Percentiles rank a stretch among this genome's conserved stretches.
Evolutionary conservation across 2,888 invertebrate genomes (phyloP).

Genomic region (Scaptomyza cyrtandrae): DNA sequence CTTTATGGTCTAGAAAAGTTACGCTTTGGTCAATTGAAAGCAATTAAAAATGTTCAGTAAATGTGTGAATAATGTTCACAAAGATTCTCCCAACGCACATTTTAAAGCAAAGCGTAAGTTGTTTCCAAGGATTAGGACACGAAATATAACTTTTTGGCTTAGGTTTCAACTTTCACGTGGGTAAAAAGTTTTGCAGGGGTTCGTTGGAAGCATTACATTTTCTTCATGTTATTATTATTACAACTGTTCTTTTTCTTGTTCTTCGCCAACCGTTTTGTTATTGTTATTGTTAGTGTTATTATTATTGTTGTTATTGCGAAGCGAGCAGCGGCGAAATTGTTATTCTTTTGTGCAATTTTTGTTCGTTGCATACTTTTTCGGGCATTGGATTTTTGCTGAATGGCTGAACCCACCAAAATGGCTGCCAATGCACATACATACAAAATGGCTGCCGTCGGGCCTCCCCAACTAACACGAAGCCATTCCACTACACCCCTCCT

Average conservation of each 20-base stretch:
- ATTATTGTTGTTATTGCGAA: constrained; percentile 5
- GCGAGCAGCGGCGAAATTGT: constrained; percentile 15
- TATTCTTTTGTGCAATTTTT: constrained; percentile 16
- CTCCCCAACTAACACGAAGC: constrained; percentile 31
- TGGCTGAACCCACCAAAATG: constrained; percentile 38
- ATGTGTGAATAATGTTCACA: background rate
- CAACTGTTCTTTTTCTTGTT: background rate
- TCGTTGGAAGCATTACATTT: background rate
- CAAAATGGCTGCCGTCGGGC: constrained; percentile 47
- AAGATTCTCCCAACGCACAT: constrained; percentile 4
- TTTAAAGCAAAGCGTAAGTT: background rate
- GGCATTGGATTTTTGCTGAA: background rate
- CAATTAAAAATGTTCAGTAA: constrained; percentile 55
- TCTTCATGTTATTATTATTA: constrained; percentile 20
- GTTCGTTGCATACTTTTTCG: constrained; percentile 42
- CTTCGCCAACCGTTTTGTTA: constrained; percentile 1
- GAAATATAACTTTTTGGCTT: background rate
- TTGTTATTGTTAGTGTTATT: constrained; percentile 29
- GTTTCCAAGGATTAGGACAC: constrained; percentile 1
- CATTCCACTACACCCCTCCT: constrained; percentile 8
- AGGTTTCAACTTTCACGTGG: constrained; percentile 2
- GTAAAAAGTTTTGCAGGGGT: background rate
- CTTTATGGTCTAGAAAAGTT: constrained; percentile 65
- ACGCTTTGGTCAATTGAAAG: constrained; percentile 70
- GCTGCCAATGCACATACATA: constrained; percentile 37